Percentiles rank a stretch among this genome's conserved stretches.
These are phyloP conservation scores for Euschistus heros DNA, from an alignment of 1,140 invertebrate genomes.

Conservation along the genomic window DNA sequence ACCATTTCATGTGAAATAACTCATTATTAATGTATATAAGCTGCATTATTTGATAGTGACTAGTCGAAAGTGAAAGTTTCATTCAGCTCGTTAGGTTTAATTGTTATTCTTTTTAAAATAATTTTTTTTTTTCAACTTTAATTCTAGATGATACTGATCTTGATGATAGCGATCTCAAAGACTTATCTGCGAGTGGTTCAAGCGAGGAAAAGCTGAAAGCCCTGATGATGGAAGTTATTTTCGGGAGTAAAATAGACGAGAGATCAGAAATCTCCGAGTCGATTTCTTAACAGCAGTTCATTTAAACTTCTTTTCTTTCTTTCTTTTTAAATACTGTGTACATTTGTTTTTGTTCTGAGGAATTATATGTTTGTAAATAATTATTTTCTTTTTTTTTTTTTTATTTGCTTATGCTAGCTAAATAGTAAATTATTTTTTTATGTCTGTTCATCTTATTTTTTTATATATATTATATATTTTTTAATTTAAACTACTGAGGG, in stretches of 20 bases:
- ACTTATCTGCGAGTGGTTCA: not conserved
- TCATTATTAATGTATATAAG: not conserved
- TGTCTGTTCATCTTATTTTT: too few relatives aligned
- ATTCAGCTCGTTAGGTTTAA: not conserved
- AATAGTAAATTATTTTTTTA: too few relatives aligned
- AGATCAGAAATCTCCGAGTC: not conserved
- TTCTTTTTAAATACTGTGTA: too few relatives aligned
- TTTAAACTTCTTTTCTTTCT: too few relatives aligned
- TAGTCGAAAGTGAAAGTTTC: not conserved
- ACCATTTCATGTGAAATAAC: too few relatives aligned
- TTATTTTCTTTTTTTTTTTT: too few relatives aligned
- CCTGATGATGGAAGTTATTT: constrained; percentile 22
- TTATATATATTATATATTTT: too few relatives aligned
- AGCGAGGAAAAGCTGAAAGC: constrained; percentile 5
- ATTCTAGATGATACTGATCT: not conserved
- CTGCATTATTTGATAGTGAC: not conserved
- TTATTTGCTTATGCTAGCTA: too few relatives aligned
- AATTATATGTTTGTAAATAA: too few relatives aligned
- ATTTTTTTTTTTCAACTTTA: not conserved
- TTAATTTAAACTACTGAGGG: too few relatives aligned
- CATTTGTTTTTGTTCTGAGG: too few relatives aligned
- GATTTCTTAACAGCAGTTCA: too few relatives aligned
- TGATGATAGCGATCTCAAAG: not conserved
- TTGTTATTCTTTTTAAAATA: not conserved
- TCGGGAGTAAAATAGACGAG: constrained; percentile 1